These are phyloP conservation scores for Tenthredo mesomela DNA, from an alignment of 2,888 invertebrate species.

Conservation along the genomic window DNA sequence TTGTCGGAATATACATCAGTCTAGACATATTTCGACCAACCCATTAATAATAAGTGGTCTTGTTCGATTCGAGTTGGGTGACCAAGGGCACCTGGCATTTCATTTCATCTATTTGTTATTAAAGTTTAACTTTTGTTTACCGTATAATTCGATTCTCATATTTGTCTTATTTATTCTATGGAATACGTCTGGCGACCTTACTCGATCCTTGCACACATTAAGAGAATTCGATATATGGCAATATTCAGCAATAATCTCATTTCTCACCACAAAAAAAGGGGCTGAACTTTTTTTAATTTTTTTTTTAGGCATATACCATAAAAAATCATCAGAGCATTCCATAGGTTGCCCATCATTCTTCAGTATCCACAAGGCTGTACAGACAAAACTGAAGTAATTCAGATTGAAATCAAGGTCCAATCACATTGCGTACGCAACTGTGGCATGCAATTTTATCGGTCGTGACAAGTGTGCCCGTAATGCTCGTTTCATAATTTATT, in stretches of 20 bases:
- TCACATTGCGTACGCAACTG: background rate
- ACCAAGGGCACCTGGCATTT: background rate
- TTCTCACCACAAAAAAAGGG: too few species aligned
- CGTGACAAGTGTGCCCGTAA: background rate
- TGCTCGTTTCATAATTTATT: background rate
- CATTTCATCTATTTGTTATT: slow-evolving; percentile 8
- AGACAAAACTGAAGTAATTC: background rate
- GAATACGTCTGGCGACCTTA: background rate
- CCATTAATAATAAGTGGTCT: slow-evolving; percentile 9
- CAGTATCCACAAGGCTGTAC: too few species aligned
- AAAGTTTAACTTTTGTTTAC: background rate
- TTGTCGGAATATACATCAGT: background rate
- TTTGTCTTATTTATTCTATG: background rate
- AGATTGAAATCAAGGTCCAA: background rate
- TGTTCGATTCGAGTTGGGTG: background rate
- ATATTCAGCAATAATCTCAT: too few species aligned
- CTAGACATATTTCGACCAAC: background rate
- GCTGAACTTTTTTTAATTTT: too few species aligned
- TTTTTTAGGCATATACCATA: too few species aligned
- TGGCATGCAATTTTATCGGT: background rate
- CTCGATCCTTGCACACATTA: background rate
- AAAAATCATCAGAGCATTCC: too few species aligned
- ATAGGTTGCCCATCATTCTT: too few species aligned
- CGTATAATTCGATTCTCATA: slow-evolving; percentile 11
- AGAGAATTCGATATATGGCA: too few species aligned